phyloP scores from a whole-genome alignment of 2,113 vertebrate species.

The Pithys albifrons region DNA sequence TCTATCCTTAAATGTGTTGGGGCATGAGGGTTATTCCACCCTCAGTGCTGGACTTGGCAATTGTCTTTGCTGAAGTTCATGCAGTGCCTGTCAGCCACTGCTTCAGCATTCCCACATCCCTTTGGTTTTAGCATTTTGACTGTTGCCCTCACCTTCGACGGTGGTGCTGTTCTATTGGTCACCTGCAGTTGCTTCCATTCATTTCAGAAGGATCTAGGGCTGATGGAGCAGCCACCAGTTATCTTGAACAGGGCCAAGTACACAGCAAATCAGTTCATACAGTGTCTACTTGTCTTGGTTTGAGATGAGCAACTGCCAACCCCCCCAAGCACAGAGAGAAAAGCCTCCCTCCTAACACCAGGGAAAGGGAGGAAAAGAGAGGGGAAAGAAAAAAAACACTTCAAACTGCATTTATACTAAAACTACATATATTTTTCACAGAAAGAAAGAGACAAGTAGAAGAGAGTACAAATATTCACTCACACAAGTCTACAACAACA shows the following conservation, averaged over 20 bases:
- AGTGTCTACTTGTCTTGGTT: not conserved
- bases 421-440: too few species aligned
- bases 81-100: not conserved
- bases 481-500: too few species aligned
- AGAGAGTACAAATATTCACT: too few species aligned
- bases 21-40: not conserved
- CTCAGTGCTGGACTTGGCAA: fast-evolving
- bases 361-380: too few species aligned
- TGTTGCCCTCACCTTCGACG: not conserved
- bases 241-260: not conserved
- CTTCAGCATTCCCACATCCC: not conserved
- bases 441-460: too few species aligned
- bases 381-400: too few species aligned
- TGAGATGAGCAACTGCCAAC: too few species aligned
- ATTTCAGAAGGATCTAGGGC: not conserved
- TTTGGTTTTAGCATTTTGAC: not conserved
- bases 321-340: too few species aligned
- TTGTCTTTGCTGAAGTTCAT: not conserved
- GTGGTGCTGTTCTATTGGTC: not conserved
- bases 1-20: not conserved
- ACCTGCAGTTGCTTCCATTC: not conserved
- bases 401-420: too few species aligned
- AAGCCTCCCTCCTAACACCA: too few species aligned
- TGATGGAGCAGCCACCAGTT: not conserved
- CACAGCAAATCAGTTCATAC: not conserved